phyloP scores from a whole-genome alignment of 2,888 invertebrate genomes.

The Sialis lutaria region DNA sequence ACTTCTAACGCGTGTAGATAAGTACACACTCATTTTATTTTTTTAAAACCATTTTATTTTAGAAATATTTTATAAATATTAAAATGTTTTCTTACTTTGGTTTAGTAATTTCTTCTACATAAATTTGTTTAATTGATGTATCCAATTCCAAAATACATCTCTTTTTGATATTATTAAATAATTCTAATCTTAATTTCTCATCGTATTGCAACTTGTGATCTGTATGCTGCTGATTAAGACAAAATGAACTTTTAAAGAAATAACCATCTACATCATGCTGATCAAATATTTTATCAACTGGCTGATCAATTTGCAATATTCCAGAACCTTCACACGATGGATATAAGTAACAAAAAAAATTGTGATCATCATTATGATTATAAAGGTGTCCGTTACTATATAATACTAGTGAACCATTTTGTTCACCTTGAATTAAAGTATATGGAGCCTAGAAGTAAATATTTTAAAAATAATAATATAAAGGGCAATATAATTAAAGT shows the following conservation, averaged over 20 bases:
- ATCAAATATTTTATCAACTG: no score
- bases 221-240: conserved; percentile 3
- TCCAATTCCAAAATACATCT: background rate
- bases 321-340: conserved; percentile 3
- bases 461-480: background rate
- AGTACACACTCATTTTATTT: background rate
- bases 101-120: conserved; percentile 4
- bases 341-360: conserved; percentile 4
- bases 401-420: conserved; percentile 3
- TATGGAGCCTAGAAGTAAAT: conserved; percentile 1
- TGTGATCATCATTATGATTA: conserved; percentile 2
- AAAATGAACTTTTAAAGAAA: background rate
- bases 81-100: conserved; percentile 2
- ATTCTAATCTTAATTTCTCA: conserved; percentile 1
- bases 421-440: conserved; percentile 3
- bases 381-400: conserved; percentile 5
- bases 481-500: background rate
- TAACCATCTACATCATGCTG: no score
- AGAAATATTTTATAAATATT: background rate
- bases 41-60: background rate
- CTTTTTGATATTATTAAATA: conserved; percentile 2
- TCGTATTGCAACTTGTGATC: conserved; percentile 5
- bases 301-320: background rate
- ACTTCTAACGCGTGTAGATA: no score
- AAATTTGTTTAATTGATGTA: conserved; percentile 4